A percentile compares a stretch with the other conserved stretches of the same genome.
Evolutionary conservation across 2,113 vertebrate genomes (phyloP).

Genomic region (Nematolebias whitei): DNA sequence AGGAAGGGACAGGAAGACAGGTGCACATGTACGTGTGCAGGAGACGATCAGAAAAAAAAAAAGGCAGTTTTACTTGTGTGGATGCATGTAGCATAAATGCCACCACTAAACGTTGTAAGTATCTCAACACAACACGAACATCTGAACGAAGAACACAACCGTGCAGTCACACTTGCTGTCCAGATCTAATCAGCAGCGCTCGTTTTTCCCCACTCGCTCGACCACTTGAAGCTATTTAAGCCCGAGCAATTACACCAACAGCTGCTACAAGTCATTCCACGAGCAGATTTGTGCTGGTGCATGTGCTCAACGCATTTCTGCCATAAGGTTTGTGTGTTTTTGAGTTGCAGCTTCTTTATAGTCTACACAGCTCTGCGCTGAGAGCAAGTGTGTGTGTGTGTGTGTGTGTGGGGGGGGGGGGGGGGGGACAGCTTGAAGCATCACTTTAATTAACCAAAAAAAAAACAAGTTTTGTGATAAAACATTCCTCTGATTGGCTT

Average conservation of each 20-base stretch:
- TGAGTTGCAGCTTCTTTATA: not conserved
- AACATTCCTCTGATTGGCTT: constrained; percentile 54
- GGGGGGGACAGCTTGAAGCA: constrained; percentile 68
- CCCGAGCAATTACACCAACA: constrained; percentile 48
- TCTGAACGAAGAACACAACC: not conserved
- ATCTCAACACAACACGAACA: not conserved
- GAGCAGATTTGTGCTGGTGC: not conserved
- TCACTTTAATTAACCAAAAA: constrained; percentile 61
- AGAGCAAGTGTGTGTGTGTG: not conserved
- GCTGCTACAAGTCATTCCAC: constrained; percentile 41
- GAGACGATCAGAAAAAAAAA: not conserved
- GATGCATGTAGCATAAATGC: constrained; percentile 3
- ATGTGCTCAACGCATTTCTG: not conserved
- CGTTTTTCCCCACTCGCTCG: not conserved
- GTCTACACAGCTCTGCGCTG: constrained; percentile 9
- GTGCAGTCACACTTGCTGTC: not conserved
- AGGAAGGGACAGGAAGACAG: constrained; percentile 13
- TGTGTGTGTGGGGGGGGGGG: constrained; percentile 1
- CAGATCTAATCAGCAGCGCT: constrained; percentile 37
- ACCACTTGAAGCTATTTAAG: constrained; percentile 50
- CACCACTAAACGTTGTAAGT: not conserved
- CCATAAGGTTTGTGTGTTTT: constrained; percentile 23
- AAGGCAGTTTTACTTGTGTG: not conserved
- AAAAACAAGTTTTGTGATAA: constrained; percentile 30
- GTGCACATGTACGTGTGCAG: constrained; percentile 7